Percentiles rank a stretch among this genome's conserved stretches.
These are phyloP conservation scores for Falco berigora DNA, from an alignment of 2,797 vertebrate genomes.

Conservation along the genomic window DNA sequence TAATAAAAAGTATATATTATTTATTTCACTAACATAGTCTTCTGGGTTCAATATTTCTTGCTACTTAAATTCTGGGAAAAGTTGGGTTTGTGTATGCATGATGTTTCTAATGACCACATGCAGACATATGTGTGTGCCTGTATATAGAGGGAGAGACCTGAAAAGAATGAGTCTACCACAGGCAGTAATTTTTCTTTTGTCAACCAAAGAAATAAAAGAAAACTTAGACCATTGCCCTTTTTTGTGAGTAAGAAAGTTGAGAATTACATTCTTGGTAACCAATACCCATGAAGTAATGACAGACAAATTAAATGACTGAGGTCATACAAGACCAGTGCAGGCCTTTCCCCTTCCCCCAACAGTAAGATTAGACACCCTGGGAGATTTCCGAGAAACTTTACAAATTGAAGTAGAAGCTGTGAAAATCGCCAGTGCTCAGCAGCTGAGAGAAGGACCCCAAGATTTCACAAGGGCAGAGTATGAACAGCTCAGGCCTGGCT, in stretches of 20 bases:
- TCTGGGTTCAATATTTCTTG: not conserved
- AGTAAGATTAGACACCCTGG: not conserved
- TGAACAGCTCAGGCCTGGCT: not conserved
- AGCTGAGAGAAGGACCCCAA: not conserved
- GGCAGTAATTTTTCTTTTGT: not conserved
- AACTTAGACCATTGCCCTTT: not conserved
- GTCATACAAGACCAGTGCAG: constrained; percentile 21
- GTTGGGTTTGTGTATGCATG: not conserved
- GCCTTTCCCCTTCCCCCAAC: not conserved
- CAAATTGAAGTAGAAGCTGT: not conserved
- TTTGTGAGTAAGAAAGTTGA: not conserved
- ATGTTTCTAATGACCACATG: not conserved
- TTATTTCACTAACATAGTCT: not conserved
- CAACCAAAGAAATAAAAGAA: constrained; percentile 9
- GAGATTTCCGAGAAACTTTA: constrained; percentile 6
- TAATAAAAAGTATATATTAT: constrained; percentile 7
- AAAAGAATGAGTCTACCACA: not conserved
- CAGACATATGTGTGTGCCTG: not conserved
- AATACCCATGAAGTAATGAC: constrained; percentile 33
- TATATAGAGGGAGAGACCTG: not conserved
- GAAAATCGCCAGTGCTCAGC: not conserved
- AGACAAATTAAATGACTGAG: constrained; percentile 48
- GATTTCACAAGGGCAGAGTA: not conserved
- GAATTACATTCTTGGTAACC: constrained; percentile 25
- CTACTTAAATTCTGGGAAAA: constrained; percentile 11